Evolutionary conservation across 2,888 invertebrate species (phyloP), one percentile per base, ranked within the genome.

Genomic region (Flexamia atlantica): DNA sequence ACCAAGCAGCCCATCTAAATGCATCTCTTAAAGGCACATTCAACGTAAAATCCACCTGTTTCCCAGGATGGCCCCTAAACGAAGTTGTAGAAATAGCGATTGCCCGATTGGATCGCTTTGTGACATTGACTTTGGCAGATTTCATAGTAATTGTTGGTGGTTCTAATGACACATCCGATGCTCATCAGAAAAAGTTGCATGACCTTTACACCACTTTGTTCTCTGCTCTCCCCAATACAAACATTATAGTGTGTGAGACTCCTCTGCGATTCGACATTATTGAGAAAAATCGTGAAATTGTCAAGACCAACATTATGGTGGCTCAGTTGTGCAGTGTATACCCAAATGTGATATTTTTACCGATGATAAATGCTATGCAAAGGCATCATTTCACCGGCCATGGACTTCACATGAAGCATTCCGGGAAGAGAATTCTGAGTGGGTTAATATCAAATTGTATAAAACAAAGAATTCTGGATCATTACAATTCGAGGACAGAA

Each of bases 1-100:
- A 79, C 57, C 79, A 79, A 79, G 79, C 79, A 23, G 36, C 53
- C 17, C 79, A 79, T 79, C 79, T 79, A 79, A 79, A 79, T 50
- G 32, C 79, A 28, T 50, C 79, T 4, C 79, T 79, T 25, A 79
- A 79, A 57, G 30, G 32, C 17, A 36, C 30, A 7, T 79, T 79
- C 28, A 79, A 79, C 57, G 57, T 79, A 25, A 79, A 23, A 57
- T 79, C 79, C 36, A 57, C 57, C 20, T 79, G 79, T 36, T 79
- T 25, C 14, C 79, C 79, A 7, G 79, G 79, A 20, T 79, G 79
- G 79, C 79, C 79, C 0, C 57, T 79, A 10, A 79, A 79, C 17
- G 79, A 79, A 57, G 79, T 79, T 9, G 79, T 79, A 32, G 79
- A 79, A 23, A 79, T 7, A 36, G 79, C 79, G 20, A 79, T 79